Conservation (phyloP, 1,140 invertebrate genomes). For the Trichonephila inaurata region DNA sequence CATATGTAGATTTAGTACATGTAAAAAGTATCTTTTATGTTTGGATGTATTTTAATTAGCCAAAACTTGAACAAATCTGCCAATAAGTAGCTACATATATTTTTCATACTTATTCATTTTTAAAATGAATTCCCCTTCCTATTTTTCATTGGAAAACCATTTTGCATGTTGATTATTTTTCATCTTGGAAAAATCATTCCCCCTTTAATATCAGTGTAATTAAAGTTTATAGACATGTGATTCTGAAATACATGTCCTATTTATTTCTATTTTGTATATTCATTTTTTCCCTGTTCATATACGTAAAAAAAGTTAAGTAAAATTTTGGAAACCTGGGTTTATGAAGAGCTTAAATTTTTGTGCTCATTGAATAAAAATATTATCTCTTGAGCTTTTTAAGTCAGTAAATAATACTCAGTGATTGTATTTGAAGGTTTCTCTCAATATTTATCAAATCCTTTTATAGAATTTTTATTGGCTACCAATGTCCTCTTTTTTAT, state of each 20-base stretch:
- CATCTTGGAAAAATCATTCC: background rate
- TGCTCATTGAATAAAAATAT: conserved; percentile 26
- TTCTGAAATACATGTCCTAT: background rate
- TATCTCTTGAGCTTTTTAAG: conserved; percentile 12
- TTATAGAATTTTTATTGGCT: conserved; percentile 36
- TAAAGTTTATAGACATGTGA: background rate
- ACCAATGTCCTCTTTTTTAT: background rate
- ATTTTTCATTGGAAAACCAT: background rate
- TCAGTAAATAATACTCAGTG: background rate
- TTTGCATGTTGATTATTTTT: background rate
- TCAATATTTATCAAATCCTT: background rate
- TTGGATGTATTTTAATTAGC: background rate
- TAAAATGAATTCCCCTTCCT: background rate
- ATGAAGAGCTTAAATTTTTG: conserved; percentile 32
- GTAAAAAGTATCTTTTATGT: background rate
- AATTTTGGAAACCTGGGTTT: background rate
- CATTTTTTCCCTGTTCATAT: background rate
- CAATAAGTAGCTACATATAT: background rate
- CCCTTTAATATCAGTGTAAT: background rate
- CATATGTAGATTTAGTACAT: background rate
- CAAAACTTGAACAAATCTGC: conserved; percentile 40
- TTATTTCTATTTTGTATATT: conserved; percentile 8
- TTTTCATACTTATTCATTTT: conserved; percentile 7
- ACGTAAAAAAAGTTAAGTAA: background rate
- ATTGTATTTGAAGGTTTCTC: conserved; percentile 7